Conservation (phyloP, 2,888 invertebrate species). For the Argyresthia goedartella region DNA sequence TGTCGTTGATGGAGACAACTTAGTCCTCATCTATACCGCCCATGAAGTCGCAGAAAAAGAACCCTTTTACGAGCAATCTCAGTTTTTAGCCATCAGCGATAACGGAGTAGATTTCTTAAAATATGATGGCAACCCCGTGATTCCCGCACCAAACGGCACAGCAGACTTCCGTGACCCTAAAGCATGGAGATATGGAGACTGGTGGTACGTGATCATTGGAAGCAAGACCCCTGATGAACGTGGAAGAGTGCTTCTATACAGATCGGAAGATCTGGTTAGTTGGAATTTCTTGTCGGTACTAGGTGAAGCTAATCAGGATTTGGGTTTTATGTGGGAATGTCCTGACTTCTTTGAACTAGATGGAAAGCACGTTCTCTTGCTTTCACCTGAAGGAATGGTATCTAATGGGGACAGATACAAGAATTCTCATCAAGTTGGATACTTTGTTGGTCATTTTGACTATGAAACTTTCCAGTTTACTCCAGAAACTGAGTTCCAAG, state of each 20-base stretch:
- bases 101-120: constrained; percentile 53
- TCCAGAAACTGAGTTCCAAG: constrained; percentile 44
- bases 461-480: constrained; percentile 48
- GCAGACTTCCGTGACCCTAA: constrained; percentile 66
- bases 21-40: constrained; percentile 53
- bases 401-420: constrained; percentile 51
- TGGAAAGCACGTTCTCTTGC: constrained; percentile 47
- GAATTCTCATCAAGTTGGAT: constrained; percentile 48
- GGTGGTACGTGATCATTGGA: constrained; percentile 55
- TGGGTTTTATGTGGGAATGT: constrained; percentile 67
- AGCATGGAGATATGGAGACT: constrained; percentile 46
- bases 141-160: constrained; percentile 37
- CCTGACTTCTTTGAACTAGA: constrained; percentile 62
- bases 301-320: constrained; percentile 40
- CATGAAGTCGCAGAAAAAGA: constrained; percentile 26
- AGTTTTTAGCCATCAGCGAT: constrained; percentile 48
- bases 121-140: constrained; percentile 50
- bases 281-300: constrained; percentile 51
- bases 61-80: constrained; percentile 40
- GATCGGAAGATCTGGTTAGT: constrained; percentile 40
- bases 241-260: constrained; percentile 49
- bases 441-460: constrained; percentile 52
- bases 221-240: constrained; percentile 39
- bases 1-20: constrained; percentile 36
- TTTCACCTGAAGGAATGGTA: constrained; percentile 55